A percentile compares a stretch with the other conserved stretches of the same genome.
phyloP scores from a whole-genome alignment of 2,888 invertebrate genomes.

The Isotomurus palustris region DNA sequence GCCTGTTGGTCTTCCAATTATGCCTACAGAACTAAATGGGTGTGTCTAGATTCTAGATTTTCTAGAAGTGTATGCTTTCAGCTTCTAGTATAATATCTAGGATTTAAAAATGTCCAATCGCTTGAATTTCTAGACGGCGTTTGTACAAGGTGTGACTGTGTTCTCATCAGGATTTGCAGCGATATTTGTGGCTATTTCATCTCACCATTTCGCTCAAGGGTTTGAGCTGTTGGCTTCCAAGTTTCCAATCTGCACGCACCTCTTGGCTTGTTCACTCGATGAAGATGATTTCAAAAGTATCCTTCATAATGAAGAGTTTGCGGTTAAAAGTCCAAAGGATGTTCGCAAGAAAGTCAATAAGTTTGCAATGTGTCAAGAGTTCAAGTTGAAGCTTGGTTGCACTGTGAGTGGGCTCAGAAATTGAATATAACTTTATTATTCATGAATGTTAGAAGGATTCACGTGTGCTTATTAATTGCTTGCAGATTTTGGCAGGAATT shows the following conservation, averaged over 20 bases:
- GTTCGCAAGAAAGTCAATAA: no score
- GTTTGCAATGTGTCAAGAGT: conserved; percentile 16
- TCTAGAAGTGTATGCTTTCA: neutral
- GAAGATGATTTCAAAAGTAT: no score
- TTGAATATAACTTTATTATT: no score
- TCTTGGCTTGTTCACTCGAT: no score
- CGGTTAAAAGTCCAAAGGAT: no score
- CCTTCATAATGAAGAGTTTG: no score
- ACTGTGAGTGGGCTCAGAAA: no score
- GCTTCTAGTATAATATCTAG: neutral
- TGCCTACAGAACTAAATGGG: conserved; percentile 13
- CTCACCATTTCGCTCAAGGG: conserved; percentile 10
- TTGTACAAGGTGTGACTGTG: conserved; percentile 12
- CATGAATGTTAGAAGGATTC: no score
- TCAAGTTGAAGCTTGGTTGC: conserved; percentile 6
- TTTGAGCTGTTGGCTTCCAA: neutral
- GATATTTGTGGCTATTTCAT: conserved; percentile 14
- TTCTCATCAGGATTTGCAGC: conserved; percentile 17
- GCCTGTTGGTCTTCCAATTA: conserved; percentile 1
- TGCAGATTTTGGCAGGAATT: no score
- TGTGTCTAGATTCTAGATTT: no score
- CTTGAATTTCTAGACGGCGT: conserved; percentile 2
- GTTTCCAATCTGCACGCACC: no score
- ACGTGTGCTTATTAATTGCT: no score
- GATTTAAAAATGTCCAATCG: neutral